Conservation (phyloP, 2,113 vertebrate genomes). For the Oncorhynchus gorbuscha region DNA sequence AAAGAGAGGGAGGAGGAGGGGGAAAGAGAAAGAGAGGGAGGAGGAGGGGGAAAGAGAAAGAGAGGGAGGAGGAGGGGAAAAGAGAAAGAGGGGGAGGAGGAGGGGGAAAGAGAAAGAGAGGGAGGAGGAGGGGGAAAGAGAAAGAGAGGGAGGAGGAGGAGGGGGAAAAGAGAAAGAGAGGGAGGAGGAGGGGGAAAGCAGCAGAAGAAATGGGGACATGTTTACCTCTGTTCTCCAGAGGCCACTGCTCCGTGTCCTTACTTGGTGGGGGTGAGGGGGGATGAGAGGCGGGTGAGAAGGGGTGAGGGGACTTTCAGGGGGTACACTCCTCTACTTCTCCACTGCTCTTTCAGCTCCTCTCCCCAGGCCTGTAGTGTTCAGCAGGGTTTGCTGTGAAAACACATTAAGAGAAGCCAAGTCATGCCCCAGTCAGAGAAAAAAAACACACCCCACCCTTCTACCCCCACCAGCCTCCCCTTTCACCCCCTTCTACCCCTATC, state of each 20-base stretch:
- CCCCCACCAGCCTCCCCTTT: not conserved
- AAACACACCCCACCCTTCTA: not conserved
- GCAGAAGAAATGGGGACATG: slow-evolving; percentile 44
- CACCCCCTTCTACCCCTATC: slow-evolving; percentile 6
- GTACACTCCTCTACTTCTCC: not conserved
- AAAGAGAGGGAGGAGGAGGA: not conserved
- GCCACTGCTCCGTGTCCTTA: slow-evolving; percentile 40
- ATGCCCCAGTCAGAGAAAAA: not conserved
- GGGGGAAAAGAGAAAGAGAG: slow-evolving; percentile 19
- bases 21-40: not conserved
- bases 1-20: not conserved
- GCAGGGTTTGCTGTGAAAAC: slow-evolving; percentile 29
- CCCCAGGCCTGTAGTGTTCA: slow-evolving; percentile 19
- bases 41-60: not conserved
- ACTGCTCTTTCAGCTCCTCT: slow-evolving; percentile 32
- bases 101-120: not conserved
- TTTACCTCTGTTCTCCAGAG: slow-evolving; percentile 62
- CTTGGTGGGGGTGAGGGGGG: slow-evolving; percentile 19
- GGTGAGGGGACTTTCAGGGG: not conserved
- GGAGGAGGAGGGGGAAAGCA: slow-evolving; percentile 28
- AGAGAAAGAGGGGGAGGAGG: too few relatives aligned
- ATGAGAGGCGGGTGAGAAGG: not conserved
- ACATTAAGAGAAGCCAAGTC: slow-evolving; percentile 21
- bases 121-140: not conserved
- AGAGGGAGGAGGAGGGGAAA: not conserved